phyloP scores from a whole-genome alignment of 2,797 vertebrate species.

The Eupleurogrammus muticus region DNA sequence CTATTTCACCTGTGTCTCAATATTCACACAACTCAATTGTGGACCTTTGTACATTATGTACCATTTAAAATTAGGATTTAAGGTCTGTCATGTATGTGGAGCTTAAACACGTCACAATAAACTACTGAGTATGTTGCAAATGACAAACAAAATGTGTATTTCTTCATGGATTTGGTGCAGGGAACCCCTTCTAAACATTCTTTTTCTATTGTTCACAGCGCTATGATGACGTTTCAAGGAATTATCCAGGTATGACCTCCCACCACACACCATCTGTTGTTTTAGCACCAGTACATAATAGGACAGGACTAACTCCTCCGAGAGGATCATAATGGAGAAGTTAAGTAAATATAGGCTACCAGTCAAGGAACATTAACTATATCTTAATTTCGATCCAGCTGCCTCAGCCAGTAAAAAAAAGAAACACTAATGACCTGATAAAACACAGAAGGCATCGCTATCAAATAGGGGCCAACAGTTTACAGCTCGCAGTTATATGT shows the following conservation, averaged over 20 bases:
- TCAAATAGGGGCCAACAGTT: slow-evolving; percentile 10
- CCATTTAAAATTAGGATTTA: background rate
- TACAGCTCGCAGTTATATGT: slow-evolving; percentile 10
- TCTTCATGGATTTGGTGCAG: background rate
- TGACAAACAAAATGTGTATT: background rate
- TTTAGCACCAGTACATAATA: slow-evolving; percentile 19
- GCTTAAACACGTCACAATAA: background rate
- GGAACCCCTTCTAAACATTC: background rate
- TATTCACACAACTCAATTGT: too few species aligned
- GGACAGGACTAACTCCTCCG: background rate
- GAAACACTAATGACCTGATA: slow-evolving; percentile 38
- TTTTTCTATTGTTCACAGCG: slow-evolving; percentile 64
- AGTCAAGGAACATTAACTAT: slow-evolving; percentile 44
- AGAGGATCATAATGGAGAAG: slow-evolving; percentile 30
- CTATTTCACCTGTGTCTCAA: too few species aligned
- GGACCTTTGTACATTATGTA: background rate
- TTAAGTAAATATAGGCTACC: slow-evolving; percentile 30
- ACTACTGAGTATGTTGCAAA: background rate
- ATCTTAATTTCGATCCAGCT: slow-evolving; percentile 54
- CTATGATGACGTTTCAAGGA: slow-evolving; percentile 76
- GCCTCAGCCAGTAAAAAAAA: slow-evolving; percentile 46
- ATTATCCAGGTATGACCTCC: slow-evolving; percentile 76
- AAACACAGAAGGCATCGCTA: slow-evolving; percentile 26
- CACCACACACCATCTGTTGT: slow-evolving; percentile 18
- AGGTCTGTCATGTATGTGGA: background rate